Percentiles rank a stretch among this genome's conserved stretches.
Evolutionary conservation across 1,140 invertebrate species (phyloP).

Genomic region (Drosophila arizonae): DNA sequence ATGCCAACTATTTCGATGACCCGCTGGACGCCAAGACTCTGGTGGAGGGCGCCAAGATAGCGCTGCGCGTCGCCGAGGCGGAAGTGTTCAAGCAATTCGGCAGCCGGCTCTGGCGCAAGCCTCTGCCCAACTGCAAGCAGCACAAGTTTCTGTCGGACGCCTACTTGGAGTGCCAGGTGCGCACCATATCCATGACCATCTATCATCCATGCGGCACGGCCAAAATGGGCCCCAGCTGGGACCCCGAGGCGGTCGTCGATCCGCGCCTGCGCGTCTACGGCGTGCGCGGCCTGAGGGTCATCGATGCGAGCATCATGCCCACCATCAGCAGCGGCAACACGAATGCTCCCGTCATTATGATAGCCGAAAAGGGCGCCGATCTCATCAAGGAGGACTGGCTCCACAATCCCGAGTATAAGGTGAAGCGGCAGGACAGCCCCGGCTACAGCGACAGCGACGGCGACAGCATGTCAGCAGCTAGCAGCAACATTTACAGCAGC

Average conservation of each 20-base stretch:
- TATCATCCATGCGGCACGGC: conserved; percentile 92
- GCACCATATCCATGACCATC: conserved; percentile 93
- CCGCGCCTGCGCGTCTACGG: conserved; percentile 90
- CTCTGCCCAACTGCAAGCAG: conserved; percentile 91
- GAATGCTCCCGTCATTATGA: conserved; percentile 93
- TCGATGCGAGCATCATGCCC: conserved; percentile 95
- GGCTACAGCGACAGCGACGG: conserved; percentile 19
- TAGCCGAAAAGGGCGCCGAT: conserved; percentile 93
- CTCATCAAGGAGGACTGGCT: conserved; percentile 91
- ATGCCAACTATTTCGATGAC: conserved; percentile 94
- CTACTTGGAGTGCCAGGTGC: conserved; percentile 93
- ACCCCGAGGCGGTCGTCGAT: conserved; percentile 92
- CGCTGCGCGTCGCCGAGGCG: conserved; percentile 88
- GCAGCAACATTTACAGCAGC: conserved; percentile 24
- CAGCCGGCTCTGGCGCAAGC: conserved; percentile 88
- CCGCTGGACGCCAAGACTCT: conserved; percentile 89
- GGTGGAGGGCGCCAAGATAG: conserved; percentile 92
- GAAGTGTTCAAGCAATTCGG: conserved; percentile 92
- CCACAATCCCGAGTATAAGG: conserved; percentile 78
- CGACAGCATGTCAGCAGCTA: conserved; percentile 44
- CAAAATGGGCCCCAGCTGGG: conserved; percentile 91
- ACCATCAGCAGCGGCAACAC: conserved; percentile 92
- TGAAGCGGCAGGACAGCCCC: conserved; percentile 49
- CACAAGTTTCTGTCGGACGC: conserved; percentile 89
- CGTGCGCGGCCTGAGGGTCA: conserved; percentile 89